Conservation (phyloP, 2,113 vertebrate genomes). For the Nycticryphes semicollaris region DNA sequence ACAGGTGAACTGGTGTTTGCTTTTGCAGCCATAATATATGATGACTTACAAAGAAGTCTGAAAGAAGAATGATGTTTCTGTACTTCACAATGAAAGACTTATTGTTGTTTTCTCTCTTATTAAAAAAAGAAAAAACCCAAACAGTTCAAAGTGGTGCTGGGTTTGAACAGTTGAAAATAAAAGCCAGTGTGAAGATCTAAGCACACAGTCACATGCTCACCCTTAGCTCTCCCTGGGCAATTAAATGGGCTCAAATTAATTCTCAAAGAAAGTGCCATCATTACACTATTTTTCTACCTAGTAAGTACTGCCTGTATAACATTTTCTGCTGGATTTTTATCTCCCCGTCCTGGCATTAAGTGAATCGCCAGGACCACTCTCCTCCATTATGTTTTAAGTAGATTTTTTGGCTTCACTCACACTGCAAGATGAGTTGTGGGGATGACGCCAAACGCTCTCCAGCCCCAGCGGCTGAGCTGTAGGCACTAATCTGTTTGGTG, state of each 20-base stretch:
- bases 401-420: neutral
- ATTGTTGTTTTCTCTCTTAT: neutral
- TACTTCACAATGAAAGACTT: neutral
- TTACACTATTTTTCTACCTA: neutral
- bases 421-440: neutral
- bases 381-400: neutral
- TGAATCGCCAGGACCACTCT: neutral
- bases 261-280: neutral
- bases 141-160: neutral
- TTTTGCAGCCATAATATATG: neutral
- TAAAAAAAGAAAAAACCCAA: neutral
- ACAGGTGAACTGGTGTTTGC: neutral
- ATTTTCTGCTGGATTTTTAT: neutral
- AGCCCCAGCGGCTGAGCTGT: neutral
- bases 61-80: neutral
- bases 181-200: neutral
- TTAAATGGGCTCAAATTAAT: neutral
- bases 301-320: neutral
- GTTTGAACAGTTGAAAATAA: neutral
- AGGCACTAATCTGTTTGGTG: neutral
- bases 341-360: neutral
- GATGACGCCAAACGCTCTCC: rapidly evolving
- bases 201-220: rapidly evolving
- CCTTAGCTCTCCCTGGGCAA: neutral
- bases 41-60: neutral